Evolutionary conservation across 1,140 invertebrate species (phyloP), one percentile per base, ranked within the genome.

Genomic region (Zaprionus lachaisei): DNA sequence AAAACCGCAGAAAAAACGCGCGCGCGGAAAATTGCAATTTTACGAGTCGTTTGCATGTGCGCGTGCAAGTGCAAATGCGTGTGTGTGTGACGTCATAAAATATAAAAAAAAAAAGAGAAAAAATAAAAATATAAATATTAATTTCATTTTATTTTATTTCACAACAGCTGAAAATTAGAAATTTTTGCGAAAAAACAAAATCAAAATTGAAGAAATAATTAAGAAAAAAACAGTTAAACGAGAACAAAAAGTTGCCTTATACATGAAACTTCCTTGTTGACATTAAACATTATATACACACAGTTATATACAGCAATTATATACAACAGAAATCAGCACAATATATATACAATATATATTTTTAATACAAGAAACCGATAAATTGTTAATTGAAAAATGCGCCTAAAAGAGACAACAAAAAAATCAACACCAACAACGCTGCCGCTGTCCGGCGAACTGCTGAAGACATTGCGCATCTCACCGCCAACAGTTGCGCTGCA

Each of bases 321-420:
- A 54, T 44, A 65, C 56, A 60, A 63, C 26, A 47, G 54, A 57
- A 44, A 77, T 75, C 37, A 38, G 12, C 37, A 79, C 56, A 20
- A 82, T 22, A 80, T 64, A 71, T n/a, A 69, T 44, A 73, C 5
- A 65, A 69, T n/a, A 80, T 80, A 68, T 83, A 83, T 83, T 83
- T 83, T 83, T 66, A 80, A 83, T 66, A 84, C 58, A 24, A 3
- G 31, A 11, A 11, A 34, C 11, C 31, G 31, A 34, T 11, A 9
- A 34, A 9, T 34, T 34, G 31, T 34, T 34, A 34, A 34, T 11
- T 34, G 1, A 11, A 34, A 34, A 34, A 89, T 89, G 84, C 84
- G 84, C 81, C 84, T 89, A 85, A 89, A 89, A 90, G 84, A 87
- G 75, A 87, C 84, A 57, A 87, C 84, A 58, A 87, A 87, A 89